Conservation (phyloP, 2,797 vertebrate species). For the Hoplostethus atlanticus region DNA sequence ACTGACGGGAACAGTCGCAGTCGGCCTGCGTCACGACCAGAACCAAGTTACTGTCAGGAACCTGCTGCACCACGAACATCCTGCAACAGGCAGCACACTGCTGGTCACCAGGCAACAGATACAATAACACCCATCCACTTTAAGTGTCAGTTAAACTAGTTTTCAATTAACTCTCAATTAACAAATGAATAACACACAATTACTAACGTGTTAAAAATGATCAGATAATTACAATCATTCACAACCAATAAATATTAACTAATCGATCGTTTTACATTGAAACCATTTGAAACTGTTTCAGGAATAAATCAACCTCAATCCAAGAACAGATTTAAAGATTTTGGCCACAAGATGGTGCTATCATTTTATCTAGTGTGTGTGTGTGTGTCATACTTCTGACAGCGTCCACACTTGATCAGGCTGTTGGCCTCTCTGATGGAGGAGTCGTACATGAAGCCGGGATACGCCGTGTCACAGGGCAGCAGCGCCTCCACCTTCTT, state of each 20-base stretch:
- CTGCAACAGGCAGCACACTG: slow-evolving; percentile 58
- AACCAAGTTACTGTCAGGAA: slow-evolving; percentile 90
- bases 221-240: too few relatives aligned
- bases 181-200: too few relatives aligned
- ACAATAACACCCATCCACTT: too few relatives aligned
- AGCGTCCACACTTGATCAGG: slow-evolving; percentile 91
- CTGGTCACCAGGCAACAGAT: neutral
- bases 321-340: too few relatives aligned
- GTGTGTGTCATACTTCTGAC: slow-evolving; percentile 89
- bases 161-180: too few relatives aligned
- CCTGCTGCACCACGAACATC: slow-evolving; percentile 93
- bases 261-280: too few relatives aligned
- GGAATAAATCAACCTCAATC: too few relatives aligned
- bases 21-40: slow-evolving; percentile 89
- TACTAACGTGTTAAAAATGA: too few relatives aligned
- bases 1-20: slow-evolving; percentile 91
- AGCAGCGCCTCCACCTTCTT: slow-evolving; percentile 90
- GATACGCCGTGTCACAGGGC: slow-evolving; percentile 94
- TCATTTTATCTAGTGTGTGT: neutral
- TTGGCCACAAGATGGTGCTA: too few relatives aligned
- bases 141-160: too few relatives aligned
- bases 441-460: slow-evolving; percentile 89
- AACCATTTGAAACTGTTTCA: too few relatives aligned
- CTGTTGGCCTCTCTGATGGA: slow-evolving; percentile 91
- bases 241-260: too few relatives aligned